Conservation (phyloP, 2,113 vertebrate species). For the Eolophus roseicapilla region DNA sequence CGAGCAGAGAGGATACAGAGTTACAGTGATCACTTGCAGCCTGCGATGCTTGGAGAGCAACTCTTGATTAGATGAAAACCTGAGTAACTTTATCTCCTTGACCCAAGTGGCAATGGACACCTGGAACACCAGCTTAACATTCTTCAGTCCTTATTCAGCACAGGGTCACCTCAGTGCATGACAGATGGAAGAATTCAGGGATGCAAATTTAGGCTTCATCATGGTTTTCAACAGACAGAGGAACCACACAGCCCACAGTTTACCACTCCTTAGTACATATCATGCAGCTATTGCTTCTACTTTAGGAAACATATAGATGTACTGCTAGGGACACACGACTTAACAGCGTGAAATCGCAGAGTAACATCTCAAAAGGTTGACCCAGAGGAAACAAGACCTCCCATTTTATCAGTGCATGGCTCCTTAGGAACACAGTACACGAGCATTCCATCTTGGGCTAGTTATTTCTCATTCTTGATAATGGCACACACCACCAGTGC, state of each 20-base stretch:
- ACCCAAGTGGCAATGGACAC: background rate
- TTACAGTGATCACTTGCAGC: background rate
- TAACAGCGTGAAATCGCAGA: background rate
- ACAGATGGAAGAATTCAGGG: background rate
- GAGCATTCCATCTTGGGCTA: background rate
- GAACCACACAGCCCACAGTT: background rate
- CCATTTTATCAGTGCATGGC: background rate
- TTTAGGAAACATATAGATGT: background rate
- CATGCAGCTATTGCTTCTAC: background rate
- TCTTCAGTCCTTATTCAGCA: background rate
- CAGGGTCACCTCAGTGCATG: background rate
- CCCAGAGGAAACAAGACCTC: background rate
- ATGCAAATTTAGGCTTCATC: background rate
- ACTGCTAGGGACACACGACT: background rate
- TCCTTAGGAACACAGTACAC: background rate
- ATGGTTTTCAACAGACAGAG: background rate
- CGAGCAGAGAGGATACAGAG: background rate
- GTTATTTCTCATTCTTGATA: background rate
- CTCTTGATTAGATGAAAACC: background rate
- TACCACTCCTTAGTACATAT: too few relatives aligned
- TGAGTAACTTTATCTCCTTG: background rate
- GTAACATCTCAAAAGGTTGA: background rate
- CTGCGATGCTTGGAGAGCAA: background rate
- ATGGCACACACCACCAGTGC: background rate
- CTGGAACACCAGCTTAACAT: background rate